Evolutionary conservation across 2,797 vertebrate genomes (phyloP).

Genomic region (Thripadectes ignobilis): DNA sequence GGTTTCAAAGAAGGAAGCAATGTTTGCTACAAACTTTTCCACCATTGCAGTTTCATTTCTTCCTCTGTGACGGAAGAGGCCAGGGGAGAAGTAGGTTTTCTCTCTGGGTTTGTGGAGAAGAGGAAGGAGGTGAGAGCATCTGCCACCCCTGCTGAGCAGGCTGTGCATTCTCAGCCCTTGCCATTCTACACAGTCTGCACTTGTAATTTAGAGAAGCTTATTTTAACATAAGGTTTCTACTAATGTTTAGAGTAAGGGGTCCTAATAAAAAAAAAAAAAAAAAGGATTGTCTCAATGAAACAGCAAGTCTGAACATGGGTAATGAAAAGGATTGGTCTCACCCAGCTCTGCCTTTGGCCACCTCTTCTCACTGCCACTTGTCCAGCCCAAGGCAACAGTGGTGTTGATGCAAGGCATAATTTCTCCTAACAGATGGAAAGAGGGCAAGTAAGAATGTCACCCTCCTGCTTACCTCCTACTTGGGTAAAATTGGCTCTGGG

Average conservation of each 20-base stretch:
- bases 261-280: neutral
- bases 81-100: neutral
- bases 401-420: neutral
- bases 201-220: neutral
- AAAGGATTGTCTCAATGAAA: neutral
- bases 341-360: neutral
- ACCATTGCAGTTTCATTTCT: neutral
- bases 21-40: neutral
- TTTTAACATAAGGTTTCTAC: neutral
- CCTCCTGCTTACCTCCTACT: neutral
- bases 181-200: rapidly evolving
- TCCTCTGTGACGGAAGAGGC: neutral
- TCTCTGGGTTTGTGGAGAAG: rapidly evolving
- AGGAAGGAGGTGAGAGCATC: too few relatives aligned
- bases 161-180: rapidly evolving
- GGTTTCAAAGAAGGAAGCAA: neutral
- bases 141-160: neutral
- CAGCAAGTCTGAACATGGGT: rapidly evolving
- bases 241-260: rapidly evolving
- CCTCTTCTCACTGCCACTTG: neutral
- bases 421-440: neutral
- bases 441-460: rapidly evolving
- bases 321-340: neutral
- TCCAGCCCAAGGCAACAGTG: neutral
- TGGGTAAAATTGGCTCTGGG: neutral